These are phyloP conservation scores for Ataeniobius toweri DNA, from an alignment of 2,797 vertebrate species.

Conservation along the genomic window DNA sequence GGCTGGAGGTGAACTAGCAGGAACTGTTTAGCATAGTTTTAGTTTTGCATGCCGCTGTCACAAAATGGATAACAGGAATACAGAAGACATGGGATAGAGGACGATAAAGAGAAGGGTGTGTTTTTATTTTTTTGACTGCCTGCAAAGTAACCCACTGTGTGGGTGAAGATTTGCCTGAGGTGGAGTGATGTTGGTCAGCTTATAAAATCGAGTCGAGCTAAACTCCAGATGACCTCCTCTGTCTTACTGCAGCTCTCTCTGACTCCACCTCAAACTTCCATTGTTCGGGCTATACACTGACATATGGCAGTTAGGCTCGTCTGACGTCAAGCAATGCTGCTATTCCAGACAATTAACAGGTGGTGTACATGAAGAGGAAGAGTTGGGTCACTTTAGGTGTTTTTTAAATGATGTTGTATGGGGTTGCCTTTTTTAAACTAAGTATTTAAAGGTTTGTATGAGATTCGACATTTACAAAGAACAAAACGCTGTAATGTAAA, in stretches of 20 bases:
- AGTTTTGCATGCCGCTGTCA: constrained; percentile 26
- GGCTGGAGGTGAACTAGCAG: constrained; percentile 26
- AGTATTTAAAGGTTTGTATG: not conserved
- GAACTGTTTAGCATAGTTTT: constrained; percentile 18
- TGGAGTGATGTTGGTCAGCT: constrained; percentile 44
- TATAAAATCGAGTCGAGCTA: constrained; percentile 42
- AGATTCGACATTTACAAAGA: not conserved
- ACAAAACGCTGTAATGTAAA: not conserved
- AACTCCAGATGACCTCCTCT: constrained; percentile 50
- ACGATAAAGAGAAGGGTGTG: constrained; percentile 13
- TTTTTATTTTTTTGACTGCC: constrained; percentile 10
- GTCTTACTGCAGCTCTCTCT: constrained; percentile 28
- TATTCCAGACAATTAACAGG: constrained; percentile 42
- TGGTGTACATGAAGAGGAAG: constrained; percentile 23
- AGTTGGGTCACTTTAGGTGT: constrained; percentile 2
- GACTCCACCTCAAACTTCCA: constrained; percentile 29
- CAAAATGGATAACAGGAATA: constrained; percentile 20
- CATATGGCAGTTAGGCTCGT: constrained; percentile 37
- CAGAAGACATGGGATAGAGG: constrained; percentile 21
- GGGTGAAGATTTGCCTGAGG: constrained; percentile 29
- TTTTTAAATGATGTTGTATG: constrained; percentile 2
- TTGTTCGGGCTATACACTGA: constrained; percentile 9
- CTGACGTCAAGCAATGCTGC: constrained; percentile 21
- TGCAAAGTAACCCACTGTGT: constrained; percentile 16
- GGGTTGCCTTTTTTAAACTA: not conserved